Evolutionary conservation across 2,888 invertebrate genomes (phyloP).

Genomic region (Caenorhabditis macrosperma): DNA sequence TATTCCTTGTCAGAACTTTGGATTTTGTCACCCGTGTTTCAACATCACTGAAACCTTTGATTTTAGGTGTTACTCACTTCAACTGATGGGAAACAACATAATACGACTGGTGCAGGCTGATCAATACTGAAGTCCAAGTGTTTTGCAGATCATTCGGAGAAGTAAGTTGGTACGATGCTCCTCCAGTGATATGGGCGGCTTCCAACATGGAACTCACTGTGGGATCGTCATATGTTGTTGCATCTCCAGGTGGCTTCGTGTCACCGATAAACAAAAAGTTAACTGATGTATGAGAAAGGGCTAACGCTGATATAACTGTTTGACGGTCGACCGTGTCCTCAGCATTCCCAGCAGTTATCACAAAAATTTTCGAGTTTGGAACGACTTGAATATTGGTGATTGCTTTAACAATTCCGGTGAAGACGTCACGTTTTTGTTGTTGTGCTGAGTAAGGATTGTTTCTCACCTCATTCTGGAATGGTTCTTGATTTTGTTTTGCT

Average conservation of each 20-base stretch:
- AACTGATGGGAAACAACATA: conserved; percentile 60
- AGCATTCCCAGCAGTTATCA: conserved; percentile 59
- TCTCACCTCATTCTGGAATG: conserved; percentile 32
- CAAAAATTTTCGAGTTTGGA: conserved; percentile 52
- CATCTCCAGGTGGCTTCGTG: conserved; percentile 63
- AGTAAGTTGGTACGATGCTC: conserved; percentile 63
- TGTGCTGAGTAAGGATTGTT: conserved; percentile 48
- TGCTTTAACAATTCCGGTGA: conserved; percentile 51
- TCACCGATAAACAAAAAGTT: conserved; percentile 68
- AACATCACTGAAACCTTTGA: conserved; percentile 70
- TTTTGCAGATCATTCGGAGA: conserved; percentile 34
- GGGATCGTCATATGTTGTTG: conserved; percentile 55
- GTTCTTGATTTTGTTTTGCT: too few species aligned
- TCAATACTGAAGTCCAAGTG: conserved; percentile 45
- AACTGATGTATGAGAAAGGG: conserved; percentile 48
- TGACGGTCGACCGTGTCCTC: conserved; percentile 49
- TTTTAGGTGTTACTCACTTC: conserved; percentile 24
- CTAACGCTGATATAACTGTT: conserved; percentile 52
- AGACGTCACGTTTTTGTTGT: conserved; percentile 56
- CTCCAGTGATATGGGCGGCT: conserved; percentile 67
- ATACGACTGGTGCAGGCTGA: conserved; percentile 50
- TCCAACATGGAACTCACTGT: conserved; percentile 60
- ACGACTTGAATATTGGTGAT: conserved; percentile 30
- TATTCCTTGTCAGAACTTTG: conserved; percentile 67
- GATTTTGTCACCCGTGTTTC: conserved; percentile 71